Percentiles rank a stretch among this genome's conserved stretches.
These are phyloP conservation scores for Cosmia trapezina DNA, from an alignment of 2,888 invertebrate species.

Conservation along the genomic window DNA sequence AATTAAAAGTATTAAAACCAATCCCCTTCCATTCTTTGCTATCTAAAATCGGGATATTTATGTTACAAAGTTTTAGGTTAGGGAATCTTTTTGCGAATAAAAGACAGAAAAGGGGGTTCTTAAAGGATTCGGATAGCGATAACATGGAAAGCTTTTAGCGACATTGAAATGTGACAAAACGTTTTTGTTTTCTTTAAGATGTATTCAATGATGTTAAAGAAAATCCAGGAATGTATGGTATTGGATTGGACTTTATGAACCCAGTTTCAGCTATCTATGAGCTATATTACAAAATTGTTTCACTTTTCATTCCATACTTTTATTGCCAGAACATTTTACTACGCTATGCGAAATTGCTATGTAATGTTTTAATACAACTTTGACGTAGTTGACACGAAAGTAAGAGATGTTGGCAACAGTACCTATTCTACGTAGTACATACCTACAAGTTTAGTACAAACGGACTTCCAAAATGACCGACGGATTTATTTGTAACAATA, in stretches of 20 bases:
- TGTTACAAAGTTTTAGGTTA: constrained; percentile 23
- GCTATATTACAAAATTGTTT: no score
- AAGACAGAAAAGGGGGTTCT: constrained; percentile 16
- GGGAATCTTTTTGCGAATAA: constrained; percentile 3
- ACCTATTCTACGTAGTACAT: no score
- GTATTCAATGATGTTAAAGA: not conserved
- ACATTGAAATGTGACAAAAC: not conserved
- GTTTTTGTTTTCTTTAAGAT: not conserved
- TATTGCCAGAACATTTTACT: constrained; percentile 12
- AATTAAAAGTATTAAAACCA: constrained; percentile 32
- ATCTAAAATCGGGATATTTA: constrained; percentile 24
- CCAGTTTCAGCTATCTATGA: not conserved
- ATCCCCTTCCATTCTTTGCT: not conserved
- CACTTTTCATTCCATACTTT: not conserved
- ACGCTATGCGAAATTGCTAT: constrained; percentile 10
- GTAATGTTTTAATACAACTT: constrained; percentile 29
- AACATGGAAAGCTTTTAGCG: constrained; percentile 16
- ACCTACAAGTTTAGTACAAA: constrained; percentile 47
- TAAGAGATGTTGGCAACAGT: constrained; percentile 56
- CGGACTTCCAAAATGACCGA: constrained; percentile 26
- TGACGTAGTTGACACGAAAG: constrained; percentile 53
- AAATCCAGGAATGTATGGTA: not conserved
- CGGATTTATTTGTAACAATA: constrained; percentile 54
- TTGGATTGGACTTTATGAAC: not conserved
- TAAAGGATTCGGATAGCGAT: not conserved